Evolutionary conservation across 2,888 invertebrate species (phyloP).

Genomic region (Leptinotarsa tumamoca): DNA sequence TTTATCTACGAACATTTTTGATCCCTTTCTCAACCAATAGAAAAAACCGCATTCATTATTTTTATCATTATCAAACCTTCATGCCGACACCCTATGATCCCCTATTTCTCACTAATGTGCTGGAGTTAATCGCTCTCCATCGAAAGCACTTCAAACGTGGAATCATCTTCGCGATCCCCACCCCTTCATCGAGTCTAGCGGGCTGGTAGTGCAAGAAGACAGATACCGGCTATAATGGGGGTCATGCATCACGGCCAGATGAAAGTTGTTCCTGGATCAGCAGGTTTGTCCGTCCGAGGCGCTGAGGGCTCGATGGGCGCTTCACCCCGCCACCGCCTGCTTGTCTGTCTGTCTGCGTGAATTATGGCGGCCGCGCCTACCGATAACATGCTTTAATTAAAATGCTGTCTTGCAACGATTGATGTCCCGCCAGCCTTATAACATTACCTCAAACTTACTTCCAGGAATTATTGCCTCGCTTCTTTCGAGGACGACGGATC

Average conservation of each 20-base stretch:
- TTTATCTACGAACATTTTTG: too few species aligned
- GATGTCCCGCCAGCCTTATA: slow-evolving; percentile 58
- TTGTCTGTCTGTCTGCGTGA: slow-evolving; percentile 65
- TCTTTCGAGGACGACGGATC: slow-evolving; percentile 28
- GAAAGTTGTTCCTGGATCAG: slow-evolving; percentile 68
- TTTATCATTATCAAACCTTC: too few species aligned
- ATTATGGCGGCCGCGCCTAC: slow-evolving; percentile 67
- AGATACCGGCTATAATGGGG: slow-evolving; percentile 60
- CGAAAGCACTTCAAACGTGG: background rate
- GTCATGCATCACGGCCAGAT: slow-evolving; percentile 67
- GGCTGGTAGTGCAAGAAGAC: slow-evolving; percentile 52
- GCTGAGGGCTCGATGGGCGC: slow-evolving; percentile 47
- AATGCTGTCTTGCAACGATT: slow-evolving; percentile 68
- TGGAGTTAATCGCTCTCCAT: background rate
- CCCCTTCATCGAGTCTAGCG: slow-evolving; percentile 21
- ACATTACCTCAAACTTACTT: slow-evolving; percentile 48
- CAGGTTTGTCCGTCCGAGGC: slow-evolving; percentile 64
- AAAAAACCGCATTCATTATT: too few species aligned
- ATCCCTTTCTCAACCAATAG: too few species aligned
- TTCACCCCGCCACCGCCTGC: background rate
- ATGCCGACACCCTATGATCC: too few species aligned
- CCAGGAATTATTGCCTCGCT: slow-evolving; percentile 41
- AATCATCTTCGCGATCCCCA: slow-evolving; percentile 15
- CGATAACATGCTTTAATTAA: slow-evolving; percentile 70
- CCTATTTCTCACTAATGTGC: background rate